These are phyloP conservation scores for Alligator mississippiensis DNA, from an alignment of 2,113 vertebrate genomes.

Conservation along the genomic window DNA sequence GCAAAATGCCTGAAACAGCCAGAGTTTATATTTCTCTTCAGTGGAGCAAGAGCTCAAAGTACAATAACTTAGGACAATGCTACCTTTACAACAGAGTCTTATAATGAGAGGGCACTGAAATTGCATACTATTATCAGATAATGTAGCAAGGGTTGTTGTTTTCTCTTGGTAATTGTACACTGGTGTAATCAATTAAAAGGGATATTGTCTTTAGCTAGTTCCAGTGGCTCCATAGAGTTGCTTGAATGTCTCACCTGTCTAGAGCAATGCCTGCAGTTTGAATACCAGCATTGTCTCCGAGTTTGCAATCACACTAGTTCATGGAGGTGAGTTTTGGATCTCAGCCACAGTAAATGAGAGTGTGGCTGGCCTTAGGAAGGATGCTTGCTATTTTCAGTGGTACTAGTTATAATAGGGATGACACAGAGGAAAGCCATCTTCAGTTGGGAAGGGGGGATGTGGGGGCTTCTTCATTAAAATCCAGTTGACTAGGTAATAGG, in stretches of 20 bases:
- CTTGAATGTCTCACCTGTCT: not conserved
- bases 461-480: constrained; percentile 68
- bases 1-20: not conserved
- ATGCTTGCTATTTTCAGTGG: not conserved
- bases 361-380: not conserved
- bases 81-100: not conserved
- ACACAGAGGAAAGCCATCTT: not conserved
- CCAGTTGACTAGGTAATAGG: constrained; percentile 73
- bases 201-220: not conserved
- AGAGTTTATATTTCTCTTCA: not conserved
- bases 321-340: not conserved
- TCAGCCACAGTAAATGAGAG: not conserved
- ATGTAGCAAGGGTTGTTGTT: not conserved
- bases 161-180: not conserved
- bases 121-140: not conserved
- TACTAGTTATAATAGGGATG: not conserved
- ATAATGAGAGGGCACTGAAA: not conserved
- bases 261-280: not conserved
- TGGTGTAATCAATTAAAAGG: not conserved
- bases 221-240: not conserved
- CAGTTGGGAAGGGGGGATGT: constrained; percentile 21
- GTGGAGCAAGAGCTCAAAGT: not conserved
- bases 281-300: not conserved
- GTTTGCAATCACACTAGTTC: not conserved
- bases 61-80: not conserved